A percentile compares a stretch with the other conserved stretches of the same genome.
Evolutionary conservation across 2,113 vertebrate species (phyloP).

Genomic region (Asarcornis scutulata): DNA sequence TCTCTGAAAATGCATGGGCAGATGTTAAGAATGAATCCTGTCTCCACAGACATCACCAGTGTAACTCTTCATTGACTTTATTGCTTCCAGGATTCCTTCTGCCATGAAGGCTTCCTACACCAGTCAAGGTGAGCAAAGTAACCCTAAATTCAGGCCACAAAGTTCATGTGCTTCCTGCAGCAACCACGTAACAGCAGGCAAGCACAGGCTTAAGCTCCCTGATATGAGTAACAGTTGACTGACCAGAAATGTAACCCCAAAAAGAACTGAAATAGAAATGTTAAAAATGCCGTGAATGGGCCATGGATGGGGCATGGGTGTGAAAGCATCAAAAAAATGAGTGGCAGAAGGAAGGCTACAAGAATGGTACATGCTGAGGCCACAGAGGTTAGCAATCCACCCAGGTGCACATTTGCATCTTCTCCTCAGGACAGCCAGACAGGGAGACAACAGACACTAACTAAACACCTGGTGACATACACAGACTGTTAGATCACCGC

Average conservation of each 20-base stretch:
- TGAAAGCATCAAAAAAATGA: background rate
- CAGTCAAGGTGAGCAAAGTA: rapidly evolving
- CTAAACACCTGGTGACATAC: background rate
- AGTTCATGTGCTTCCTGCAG: background rate
- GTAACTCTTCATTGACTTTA: background rate
- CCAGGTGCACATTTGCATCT: background rate
- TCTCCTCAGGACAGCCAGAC: background rate
- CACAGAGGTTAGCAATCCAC: background rate
- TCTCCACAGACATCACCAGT: background rate
- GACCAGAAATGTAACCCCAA: background rate
- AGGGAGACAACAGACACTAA: background rate
- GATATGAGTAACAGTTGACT: background rate
- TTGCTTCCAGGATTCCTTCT: background rate
- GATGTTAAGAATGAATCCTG: background rate
- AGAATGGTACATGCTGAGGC: rapidly evolving
- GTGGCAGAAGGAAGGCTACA: background rate
- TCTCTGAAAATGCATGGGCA: background rate
- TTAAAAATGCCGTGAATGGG: rapidly evolving
- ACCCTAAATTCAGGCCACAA: background rate
- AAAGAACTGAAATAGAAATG: background rate
- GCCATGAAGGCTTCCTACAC: background rate
- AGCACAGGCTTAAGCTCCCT: background rate
- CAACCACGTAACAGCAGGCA: rapidly evolving
- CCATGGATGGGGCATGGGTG: rapidly evolving
- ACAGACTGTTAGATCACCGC: background rate